phyloP scores from a whole-genome alignment of 2,113 vertebrate species.

The Riparia riparia region DNA sequence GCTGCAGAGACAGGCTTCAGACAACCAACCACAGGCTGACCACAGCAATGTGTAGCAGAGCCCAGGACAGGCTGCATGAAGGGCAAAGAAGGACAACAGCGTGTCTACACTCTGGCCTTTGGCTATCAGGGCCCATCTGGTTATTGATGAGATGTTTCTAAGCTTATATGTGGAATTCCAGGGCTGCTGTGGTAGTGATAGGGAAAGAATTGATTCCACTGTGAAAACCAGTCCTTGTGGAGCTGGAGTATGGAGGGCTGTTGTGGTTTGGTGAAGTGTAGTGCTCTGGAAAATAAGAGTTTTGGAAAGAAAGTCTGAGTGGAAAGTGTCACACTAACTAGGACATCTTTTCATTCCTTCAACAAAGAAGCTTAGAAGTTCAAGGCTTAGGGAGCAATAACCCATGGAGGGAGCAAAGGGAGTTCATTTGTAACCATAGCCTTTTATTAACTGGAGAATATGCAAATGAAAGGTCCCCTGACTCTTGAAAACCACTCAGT shows the following conservation, averaged over 20 bases:
- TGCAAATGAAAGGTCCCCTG: background rate
- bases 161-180: background rate
- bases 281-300: background rate
- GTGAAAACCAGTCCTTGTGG: background rate
- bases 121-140: accelerated
- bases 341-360: background rate
- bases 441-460: constrained; percentile 35
- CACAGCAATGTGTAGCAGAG: background rate
- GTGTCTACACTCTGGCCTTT: background rate
- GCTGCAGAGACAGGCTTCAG: background rate
- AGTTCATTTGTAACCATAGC: constrained; percentile 17
- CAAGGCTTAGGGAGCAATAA: constrained; percentile 17
- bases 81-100: background rate
- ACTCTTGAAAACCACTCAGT: background rate
- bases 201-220: background rate
- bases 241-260: background rate
- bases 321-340: background rate
- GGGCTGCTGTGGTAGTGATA: background rate
- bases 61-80: background rate
- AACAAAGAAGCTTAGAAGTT: background rate
- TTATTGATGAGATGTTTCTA: background rate
- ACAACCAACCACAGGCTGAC: background rate
- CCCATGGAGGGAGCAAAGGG: constrained; percentile 29
- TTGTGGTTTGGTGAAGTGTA: background rate
- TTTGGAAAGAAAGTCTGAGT: background rate